phyloP scores from a whole-genome alignment of 1,140 invertebrate species.

The Pseudomyrmex flavicornis region DNA sequence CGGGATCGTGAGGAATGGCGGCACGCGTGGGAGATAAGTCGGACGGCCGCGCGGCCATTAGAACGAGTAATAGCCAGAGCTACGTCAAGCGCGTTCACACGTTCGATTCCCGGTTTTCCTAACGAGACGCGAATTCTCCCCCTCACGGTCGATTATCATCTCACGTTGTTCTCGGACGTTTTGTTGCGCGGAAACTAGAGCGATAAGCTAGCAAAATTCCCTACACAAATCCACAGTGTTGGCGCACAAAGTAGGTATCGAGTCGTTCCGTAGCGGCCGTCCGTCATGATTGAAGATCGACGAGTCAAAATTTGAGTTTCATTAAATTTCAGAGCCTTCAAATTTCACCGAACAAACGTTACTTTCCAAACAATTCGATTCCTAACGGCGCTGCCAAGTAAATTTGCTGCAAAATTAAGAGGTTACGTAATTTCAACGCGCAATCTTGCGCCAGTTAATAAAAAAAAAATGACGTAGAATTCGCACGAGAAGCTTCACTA shows the following conservation, averaged over 20 bases:
- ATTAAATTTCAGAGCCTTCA: no score
- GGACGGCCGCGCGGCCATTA: conserved; percentile 52
- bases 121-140: conserved; percentile 8
- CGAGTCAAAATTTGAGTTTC: no score
- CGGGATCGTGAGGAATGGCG: conserved; percentile 39
- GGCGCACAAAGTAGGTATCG: no score
- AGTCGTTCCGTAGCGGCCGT: no score
- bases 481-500: neutral
- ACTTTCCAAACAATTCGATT: no score
- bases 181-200: neutral
- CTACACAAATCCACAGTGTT: neutral
- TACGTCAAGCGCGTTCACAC: neutral
- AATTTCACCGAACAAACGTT: no score
- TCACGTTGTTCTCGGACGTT: neutral
- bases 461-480: neutral
- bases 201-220: neutral
- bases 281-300: no score
- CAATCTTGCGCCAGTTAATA: neutral
- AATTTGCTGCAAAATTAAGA: no score
- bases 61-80: conserved; percentile 29
- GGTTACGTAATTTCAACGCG: no score
- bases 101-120: conserved; percentile 19
- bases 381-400: no score
- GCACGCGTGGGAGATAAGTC: conserved; percentile 51
- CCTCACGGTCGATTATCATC: conserved; percentile 13